These are phyloP conservation scores for Zaprionus ghesquierei DNA, from an alignment of 1,140 invertebrate genomes.

Conservation along the genomic window DNA sequence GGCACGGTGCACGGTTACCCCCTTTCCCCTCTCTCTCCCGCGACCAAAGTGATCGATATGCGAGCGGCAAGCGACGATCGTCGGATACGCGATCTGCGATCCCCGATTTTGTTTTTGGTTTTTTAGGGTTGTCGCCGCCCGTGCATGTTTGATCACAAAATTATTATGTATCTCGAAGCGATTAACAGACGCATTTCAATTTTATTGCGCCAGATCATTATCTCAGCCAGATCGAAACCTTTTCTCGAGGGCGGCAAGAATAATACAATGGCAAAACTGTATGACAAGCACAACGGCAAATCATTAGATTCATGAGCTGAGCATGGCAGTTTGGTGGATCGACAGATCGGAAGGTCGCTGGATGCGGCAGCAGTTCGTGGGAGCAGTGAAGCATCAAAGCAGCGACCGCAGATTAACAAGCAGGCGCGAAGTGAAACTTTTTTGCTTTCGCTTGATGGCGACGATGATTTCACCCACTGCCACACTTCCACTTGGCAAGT, in stretches of 20 bases:
- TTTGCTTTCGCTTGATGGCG: constrained; percentile 61
- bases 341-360: not conserved
- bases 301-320: constrained; percentile 64
- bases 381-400: constrained; percentile 29
- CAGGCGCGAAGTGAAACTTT: constrained; percentile 71
- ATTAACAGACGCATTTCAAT: constrained; percentile 79
- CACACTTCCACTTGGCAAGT: constrained; percentile 64
- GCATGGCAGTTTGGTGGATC: not conserved
- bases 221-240: constrained; percentile 47
- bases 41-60: constrained; percentile 62
- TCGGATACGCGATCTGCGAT: not conserved
- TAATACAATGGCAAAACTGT: constrained; percentile 21
- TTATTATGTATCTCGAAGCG: constrained; percentile 78
- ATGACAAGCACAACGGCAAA: constrained; percentile 55
- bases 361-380: not conserved
- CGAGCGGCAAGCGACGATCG: constrained; percentile 37
- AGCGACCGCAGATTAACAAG: constrained; percentile 46
- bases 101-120: constrained; percentile 5
- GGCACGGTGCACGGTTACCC: constrained; percentile 3
- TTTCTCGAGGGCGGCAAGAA: constrained; percentile 22
- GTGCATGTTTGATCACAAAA: constrained; percentile 58
- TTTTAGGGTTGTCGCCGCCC: constrained; percentile 25
- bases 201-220: constrained; percentile 78
- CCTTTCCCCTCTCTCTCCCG: not conserved
- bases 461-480: constrained; percentile 73